Conservation (phyloP, 2,797 vertebrate species). For the Petrocephalus sullivani region DNA sequence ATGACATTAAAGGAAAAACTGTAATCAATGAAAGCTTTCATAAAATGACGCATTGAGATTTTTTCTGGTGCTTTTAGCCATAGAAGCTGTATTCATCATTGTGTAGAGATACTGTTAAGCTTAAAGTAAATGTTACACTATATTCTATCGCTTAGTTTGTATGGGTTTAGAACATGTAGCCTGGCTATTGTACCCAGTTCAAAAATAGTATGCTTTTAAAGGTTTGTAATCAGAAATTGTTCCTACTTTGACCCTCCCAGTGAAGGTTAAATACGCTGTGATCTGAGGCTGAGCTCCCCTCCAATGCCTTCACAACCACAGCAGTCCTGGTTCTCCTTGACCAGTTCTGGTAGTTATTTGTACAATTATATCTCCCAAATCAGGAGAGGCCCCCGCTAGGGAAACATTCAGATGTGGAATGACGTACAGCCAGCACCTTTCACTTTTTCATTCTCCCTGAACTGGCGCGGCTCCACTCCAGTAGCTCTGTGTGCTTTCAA, state of each 20-base stretch:
- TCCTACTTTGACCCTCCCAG: background rate
- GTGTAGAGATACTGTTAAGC: background rate
- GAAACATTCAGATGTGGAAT: background rate
- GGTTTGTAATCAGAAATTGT: background rate
- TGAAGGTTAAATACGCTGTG: background rate
- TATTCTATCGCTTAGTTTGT: background rate
- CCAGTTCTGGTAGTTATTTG: background rate
- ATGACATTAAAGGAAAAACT: background rate
- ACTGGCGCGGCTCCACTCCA: background rate
- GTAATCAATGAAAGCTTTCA: constrained; percentile 8
- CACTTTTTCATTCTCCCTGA: background rate
- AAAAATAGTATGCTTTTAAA: background rate
- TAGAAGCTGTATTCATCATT: background rate
- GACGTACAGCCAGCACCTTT: no score
- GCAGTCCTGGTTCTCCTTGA: background rate
- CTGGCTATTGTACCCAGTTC: background rate
- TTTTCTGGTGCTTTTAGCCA: background rate
- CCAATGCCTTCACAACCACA: background rate
- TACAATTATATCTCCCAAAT: background rate
- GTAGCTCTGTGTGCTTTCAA: background rate
- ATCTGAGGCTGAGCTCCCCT: background rate
- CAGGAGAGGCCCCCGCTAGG: background rate
- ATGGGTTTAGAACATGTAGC: background rate
- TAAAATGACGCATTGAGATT: background rate
- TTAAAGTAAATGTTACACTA: background rate